Percentiles rank a stretch among this genome's conserved stretches.
Evolutionary conservation across 2,113 vertebrate genomes (phyloP).

Genomic region (Lathamus discolor): DNA sequence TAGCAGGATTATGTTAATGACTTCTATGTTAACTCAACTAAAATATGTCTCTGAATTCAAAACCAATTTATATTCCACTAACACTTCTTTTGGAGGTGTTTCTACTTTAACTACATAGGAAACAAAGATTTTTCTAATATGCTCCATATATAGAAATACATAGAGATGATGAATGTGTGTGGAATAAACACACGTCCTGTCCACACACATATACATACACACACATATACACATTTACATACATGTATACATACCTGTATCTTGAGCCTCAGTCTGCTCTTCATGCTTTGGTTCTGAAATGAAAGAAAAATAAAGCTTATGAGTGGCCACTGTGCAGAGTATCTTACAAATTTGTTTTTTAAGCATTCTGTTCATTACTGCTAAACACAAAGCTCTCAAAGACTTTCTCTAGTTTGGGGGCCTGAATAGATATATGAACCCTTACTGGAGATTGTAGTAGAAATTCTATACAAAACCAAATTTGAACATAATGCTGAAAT

Average conservation of each 20-base stretch:
- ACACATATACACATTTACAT: too few species aligned
- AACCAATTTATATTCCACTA: background rate
- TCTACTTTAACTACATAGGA: background rate
- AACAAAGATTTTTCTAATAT: background rate
- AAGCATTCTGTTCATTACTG: background rate
- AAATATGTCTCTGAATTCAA: background rate
- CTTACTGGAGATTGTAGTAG: background rate
- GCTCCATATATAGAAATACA: background rate
- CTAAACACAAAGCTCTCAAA: background rate
- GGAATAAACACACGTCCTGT: background rate
- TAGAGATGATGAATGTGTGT: background rate
- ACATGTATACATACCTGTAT: background rate
- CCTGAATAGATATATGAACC: background rate
- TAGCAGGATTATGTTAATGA: background rate
- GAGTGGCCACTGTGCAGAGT: background rate
- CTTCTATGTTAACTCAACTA: background rate
- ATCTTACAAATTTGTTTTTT: background rate
- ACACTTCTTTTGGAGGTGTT: background rate
- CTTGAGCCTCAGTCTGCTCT: background rate
- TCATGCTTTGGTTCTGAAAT: constrained; percentile 40
- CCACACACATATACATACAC: background rate
- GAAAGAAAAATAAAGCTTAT: background rate
- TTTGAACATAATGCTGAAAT: background rate
- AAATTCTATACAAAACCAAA: background rate
- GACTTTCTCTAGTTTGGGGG: background rate